Base-by-base conservation (phyloP, 2,797 vertebrate species). In the Pseudomugil gertrudae region DNA sequence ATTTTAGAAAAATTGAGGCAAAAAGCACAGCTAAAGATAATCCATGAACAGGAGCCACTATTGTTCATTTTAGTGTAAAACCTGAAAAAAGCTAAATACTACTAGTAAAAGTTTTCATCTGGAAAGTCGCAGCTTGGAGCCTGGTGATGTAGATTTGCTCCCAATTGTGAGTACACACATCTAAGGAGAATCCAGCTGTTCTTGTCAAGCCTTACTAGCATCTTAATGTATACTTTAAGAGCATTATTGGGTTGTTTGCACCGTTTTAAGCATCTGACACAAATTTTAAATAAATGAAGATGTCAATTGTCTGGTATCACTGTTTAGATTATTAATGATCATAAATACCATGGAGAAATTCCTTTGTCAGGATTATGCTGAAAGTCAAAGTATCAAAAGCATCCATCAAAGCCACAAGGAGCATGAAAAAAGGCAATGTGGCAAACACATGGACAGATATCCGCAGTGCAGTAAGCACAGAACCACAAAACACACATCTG, bases 391-490 rank as follows among this genome's bases (percentile, higher is more conserved):
- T 5, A 33, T 50, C 32, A 57, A 24, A 53, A 45, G 38, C 10
- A 29, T 21, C 47, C 1, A 19, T 59, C 8, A 14, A 61, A 50
- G 29, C 27, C 17, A 72, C 47, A 48, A 52, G 48, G 24, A 51
- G 38, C 29, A 56, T 19, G 21, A 3, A 45, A 5, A 45, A 45
- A 10, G 9, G 43, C 43, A 35, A 63, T 58, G 26, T 76, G 63
- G 54, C 27, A 60, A 66, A 68, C 64, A 80, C 47, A 76, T 79
- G 61, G 54, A 67, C 19, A 43, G 9, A 68, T 51, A 57, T 62
- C 52, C 4, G 29, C n/a, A n/a, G 8, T 32, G 21, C 5, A 73
- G 9, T 9, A 63, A n/a, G 8, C 8, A 24, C 5, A 73, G 9
- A 11, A 63, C 68, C 43, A 65, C 43, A 29, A 60, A 54, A 62